phyloP scores from a whole-genome alignment of 35 echinoderm and acorn worm genomes.

The Ophiothrix spiculata region DNA sequence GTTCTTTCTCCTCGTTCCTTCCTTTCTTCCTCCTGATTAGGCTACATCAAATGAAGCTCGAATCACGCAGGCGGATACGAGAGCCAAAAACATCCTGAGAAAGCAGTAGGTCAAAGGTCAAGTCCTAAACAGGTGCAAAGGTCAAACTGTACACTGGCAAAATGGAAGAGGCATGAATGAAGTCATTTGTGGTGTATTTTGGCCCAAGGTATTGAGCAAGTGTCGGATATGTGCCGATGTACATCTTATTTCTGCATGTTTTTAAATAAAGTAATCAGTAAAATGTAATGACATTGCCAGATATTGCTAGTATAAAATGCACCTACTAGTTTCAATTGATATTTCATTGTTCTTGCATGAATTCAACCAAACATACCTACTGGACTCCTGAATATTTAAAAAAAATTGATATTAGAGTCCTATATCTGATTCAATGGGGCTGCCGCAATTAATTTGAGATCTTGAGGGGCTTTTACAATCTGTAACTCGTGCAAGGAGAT shows the following conservation, averaged over 20 bases:
- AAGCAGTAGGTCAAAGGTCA: slow-evolving; percentile 41
- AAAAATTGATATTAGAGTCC: no score
- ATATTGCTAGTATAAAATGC: no score
- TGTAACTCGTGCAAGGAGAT: not conserved
- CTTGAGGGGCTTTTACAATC: no score
- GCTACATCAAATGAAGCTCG: slow-evolving; percentile 47
- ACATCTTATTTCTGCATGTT: not conserved
- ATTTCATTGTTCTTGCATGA: no score
- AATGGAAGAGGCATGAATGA: not conserved
- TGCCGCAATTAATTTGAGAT: no score
- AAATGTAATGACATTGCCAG: not conserved
- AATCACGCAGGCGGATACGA: slow-evolving; percentile 50
- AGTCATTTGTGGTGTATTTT: no score
- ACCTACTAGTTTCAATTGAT: no score
- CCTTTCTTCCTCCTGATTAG: slow-evolving; percentile 4
- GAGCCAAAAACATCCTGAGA: slow-evolving; percentile 54
- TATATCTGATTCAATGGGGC: no score
- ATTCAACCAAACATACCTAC: no score
- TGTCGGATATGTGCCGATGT: not conserved
- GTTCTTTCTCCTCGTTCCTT: not conserved
- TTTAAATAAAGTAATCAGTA: not conserved
- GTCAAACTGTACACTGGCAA: not conserved
- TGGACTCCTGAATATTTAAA: no score
- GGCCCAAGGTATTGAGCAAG: not conserved
- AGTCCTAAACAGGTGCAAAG: not conserved